Conservation (phyloP, 2,113 vertebrate species). For the Ondatra zibethicus region DNA sequence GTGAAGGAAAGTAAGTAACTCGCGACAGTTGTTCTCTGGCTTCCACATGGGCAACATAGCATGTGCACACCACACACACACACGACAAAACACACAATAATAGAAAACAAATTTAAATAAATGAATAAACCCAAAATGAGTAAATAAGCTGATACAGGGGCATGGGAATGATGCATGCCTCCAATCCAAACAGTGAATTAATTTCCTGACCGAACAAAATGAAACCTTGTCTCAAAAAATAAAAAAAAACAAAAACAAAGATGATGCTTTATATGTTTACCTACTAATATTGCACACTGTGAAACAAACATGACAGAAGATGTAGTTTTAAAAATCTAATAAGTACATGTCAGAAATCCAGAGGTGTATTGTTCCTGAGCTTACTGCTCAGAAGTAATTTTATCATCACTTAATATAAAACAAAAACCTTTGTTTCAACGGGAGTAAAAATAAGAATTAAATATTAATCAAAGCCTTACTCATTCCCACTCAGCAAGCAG, state of each 20-base stretch:
- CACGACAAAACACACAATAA: neutral
- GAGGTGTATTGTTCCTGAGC: neutral
- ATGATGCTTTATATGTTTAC: neutral
- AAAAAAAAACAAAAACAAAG: neutral
- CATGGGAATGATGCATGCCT: neutral
- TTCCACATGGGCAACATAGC: neutral
- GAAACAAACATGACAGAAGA: neutral
- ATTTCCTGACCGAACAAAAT: neutral
- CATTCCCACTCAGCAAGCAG: neutral
- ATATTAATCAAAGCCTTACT: neutral
- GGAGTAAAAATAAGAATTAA: conserved; percentile 29
- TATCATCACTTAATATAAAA: neutral
- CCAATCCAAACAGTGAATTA: neutral
- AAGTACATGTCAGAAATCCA: neutral
- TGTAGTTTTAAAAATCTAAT: neutral
- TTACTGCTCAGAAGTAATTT: neutral
- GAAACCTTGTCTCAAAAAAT: neutral
- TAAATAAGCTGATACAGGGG: neutral
- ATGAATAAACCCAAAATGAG: neutral
- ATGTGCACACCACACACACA: neutral
- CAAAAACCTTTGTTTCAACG: neutral
- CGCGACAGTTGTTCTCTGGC: neutral
- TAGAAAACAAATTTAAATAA: neutral
- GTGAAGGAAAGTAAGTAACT: neutral
- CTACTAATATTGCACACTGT: neutral